Evolutionary conservation across 1,140 invertebrate species (phyloP).

Genomic region (Drosophila pachea): DNA sequence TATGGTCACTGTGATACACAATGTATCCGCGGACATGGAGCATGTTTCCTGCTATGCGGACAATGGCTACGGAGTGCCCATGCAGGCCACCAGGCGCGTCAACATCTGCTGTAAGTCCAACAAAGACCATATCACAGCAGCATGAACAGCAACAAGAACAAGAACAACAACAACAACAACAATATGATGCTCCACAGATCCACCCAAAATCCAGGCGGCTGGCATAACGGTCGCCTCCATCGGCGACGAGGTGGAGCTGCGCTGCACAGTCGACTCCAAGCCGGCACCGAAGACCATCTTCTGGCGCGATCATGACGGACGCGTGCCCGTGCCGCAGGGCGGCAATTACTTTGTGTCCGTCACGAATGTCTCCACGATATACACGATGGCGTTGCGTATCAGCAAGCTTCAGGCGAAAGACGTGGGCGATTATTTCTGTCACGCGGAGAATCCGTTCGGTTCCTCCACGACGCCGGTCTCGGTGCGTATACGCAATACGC

Average conservation of each 20-base stretch:
- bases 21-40: constrained; percentile 89
- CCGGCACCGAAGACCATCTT: constrained; percentile 89
- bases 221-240: constrained; percentile 86
- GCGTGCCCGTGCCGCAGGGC: constrained; percentile 86
- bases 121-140: not conserved
- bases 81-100: constrained; percentile 87
- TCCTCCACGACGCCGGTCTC: constrained; percentile 85
- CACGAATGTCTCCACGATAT: constrained; percentile 80
- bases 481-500: constrained; percentile 83
- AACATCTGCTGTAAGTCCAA: constrained; percentile 87
- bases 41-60: constrained; percentile 91
- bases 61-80: constrained; percentile 90
- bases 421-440: constrained; percentile 89
- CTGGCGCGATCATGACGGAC: constrained; percentile 86
- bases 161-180: not conserved
- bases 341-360: constrained; percentile 85
- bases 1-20: constrained; percentile 89
- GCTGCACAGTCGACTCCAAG: constrained; percentile 87
- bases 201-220: constrained; percentile 86
- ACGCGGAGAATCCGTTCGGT: constrained; percentile 89
- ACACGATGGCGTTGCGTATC: constrained; percentile 86
- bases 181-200: constrained; percentile 80
- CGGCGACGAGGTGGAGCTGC: constrained; percentile 85
- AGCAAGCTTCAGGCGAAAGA: constrained; percentile 84
- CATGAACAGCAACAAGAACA: not conserved